phyloP scores from a whole-genome alignment of 2,888 invertebrate genomes.

The Parnassius smintheus region DNA sequence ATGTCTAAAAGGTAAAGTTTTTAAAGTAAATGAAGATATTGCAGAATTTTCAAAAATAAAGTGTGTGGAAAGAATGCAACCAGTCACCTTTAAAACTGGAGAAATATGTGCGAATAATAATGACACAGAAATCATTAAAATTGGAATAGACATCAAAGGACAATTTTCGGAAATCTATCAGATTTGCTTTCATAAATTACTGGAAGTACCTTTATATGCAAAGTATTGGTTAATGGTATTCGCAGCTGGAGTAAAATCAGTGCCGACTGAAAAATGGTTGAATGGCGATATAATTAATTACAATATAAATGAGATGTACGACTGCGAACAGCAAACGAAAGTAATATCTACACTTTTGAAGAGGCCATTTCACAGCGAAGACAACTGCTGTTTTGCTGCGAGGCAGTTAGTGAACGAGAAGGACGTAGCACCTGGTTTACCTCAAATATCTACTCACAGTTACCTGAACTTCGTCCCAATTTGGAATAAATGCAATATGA shows the following conservation, averaged over 20 bases:
- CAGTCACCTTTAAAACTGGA: slow-evolving; percentile 31
- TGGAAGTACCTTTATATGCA: slow-evolving; percentile 39
- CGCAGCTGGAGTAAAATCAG: slow-evolving; percentile 29
- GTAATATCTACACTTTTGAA: not conserved
- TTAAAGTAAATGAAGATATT: slow-evolving; percentile 34
- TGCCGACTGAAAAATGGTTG: slow-evolving; percentile 34
- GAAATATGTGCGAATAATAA: slow-evolving; percentile 27
- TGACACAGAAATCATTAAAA: slow-evolving; percentile 12
- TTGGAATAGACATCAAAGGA: slow-evolving; percentile 36
- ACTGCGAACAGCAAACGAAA: slow-evolving; percentile 26
- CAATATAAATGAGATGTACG: slow-evolving; percentile 36
- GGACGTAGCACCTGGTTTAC: slow-evolving; percentile 45
- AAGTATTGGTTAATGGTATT: not conserved
- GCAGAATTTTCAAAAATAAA: slow-evolving; percentile 42
- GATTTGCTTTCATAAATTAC: slow-evolving; percentile 42
- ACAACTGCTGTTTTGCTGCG: slow-evolving; percentile 42
- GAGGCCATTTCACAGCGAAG: slow-evolving; percentile 26
- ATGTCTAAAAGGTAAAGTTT: slow-evolving; percentile 37
- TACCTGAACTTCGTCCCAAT: slow-evolving; percentile 53
- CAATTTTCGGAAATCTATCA: slow-evolving; percentile 39
- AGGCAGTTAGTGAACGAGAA: slow-evolving; percentile 48
- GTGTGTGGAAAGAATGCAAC: slow-evolving; percentile 40
- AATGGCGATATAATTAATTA: slow-evolving; percentile 32
- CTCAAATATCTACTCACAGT: slow-evolving; percentile 42
- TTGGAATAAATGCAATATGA: slow-evolving; percentile 50